Evolutionary conservation across 1,140 invertebrate genomes (phyloP).

Genomic region (Procambarus virginalis): DNA sequence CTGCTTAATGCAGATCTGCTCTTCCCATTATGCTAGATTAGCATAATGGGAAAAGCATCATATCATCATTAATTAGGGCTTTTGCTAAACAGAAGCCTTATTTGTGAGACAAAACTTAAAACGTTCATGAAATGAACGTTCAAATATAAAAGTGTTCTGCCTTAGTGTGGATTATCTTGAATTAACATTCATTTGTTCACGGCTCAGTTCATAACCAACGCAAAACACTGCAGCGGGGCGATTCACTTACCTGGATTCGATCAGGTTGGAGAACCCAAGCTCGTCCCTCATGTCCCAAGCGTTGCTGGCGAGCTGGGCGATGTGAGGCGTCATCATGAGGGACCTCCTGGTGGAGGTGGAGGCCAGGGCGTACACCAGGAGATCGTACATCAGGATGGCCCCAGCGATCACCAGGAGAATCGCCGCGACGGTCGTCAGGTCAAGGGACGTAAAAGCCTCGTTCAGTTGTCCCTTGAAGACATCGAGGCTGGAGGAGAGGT

Average conservation of each 20-base stretch:
- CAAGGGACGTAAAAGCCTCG: constrained; percentile 25
- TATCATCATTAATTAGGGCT: too few relatives aligned
- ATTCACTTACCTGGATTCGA: constrained; percentile 44
- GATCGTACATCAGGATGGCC: constrained; percentile 45
- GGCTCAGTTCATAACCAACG: too few relatives aligned
- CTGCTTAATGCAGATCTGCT: too few relatives aligned
- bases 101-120: too few relatives aligned
- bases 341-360: constrained; percentile 24
- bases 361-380: constrained; percentile 50
- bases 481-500: constrained; percentile 25
- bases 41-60: too few relatives aligned
- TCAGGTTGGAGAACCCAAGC: constrained; percentile 39
- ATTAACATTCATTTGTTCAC: too few relatives aligned
- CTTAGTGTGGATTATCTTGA: too few relatives aligned
- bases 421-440: constrained; percentile 47
- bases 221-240: too few relatives aligned
- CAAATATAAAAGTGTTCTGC: too few relatives aligned
- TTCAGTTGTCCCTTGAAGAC: constrained; percentile 50
- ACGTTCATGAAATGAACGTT: too few relatives aligned
- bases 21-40: too few relatives aligned
- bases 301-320: constrained; percentile 31
- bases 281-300: constrained; percentile 62
- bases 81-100: too few relatives aligned
- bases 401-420: constrained; percentile 47
- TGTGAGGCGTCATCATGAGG: constrained; percentile 43